phyloP scores from a whole-genome alignment of 2,888 invertebrate genomes.

The Mamestra brassicae region DNA sequence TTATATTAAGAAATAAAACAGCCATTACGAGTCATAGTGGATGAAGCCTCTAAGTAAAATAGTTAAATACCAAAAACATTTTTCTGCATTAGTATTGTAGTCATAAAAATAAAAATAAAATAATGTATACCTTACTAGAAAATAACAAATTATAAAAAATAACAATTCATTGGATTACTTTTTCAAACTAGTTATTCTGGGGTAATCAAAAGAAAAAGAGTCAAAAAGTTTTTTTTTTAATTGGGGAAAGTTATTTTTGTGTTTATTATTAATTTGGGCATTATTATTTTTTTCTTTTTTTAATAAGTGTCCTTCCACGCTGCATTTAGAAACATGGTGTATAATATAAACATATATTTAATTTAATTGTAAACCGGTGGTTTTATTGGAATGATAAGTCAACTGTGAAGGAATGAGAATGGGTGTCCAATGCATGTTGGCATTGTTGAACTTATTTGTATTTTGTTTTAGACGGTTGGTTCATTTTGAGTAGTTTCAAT shows the following conservation, averaged over 20 bases:
- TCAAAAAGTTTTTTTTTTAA: not conserved
- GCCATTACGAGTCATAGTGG: slow-evolving; percentile 24
- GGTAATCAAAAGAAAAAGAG: not conserved
- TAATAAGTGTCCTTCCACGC: not conserved
- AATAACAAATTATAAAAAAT: not conserved
- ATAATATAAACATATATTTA: not conserved
- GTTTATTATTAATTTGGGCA: not conserved
- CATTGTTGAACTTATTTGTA: not conserved
- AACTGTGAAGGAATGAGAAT: slow-evolving; percentile 46
- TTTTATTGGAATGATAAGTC: slow-evolving; percentile 54
- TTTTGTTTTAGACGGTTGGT: not conserved
- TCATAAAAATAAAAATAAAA: slow-evolving; percentile 11
- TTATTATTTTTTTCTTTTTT: not conserved
- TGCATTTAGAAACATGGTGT: not conserved
- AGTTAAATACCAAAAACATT: not conserved
- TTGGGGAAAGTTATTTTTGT: not conserved
- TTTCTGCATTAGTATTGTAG: not conserved
- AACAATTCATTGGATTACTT: not conserved
- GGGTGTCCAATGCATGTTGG: not conserved
- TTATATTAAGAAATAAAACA: slow-evolving; percentile 17
- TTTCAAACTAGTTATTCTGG: not conserved
- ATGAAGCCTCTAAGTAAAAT: slow-evolving; percentile 14
- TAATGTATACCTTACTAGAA: not conserved
- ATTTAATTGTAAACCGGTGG: slow-evolving; percentile 42
- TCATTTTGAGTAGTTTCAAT: slow-evolving; percentile 6